Conservation (phyloP, 2,113 vertebrate genomes). For the Calyptomena viridis region DNA sequence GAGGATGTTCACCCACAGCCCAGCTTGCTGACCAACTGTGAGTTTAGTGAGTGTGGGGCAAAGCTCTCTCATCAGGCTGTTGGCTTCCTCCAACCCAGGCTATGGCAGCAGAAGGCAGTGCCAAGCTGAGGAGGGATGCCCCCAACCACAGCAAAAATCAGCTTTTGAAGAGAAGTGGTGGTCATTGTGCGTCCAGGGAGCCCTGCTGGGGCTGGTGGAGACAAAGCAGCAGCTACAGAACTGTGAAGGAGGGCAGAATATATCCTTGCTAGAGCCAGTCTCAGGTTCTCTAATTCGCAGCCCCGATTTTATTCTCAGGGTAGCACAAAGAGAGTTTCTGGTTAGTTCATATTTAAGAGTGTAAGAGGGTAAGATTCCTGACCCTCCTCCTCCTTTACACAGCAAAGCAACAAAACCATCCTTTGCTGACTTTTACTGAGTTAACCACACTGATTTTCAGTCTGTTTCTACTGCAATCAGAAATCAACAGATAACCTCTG, state of each 20-base stretch:
- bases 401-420: background rate
- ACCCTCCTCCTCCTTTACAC: background rate
- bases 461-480: background rate
- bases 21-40: background rate
- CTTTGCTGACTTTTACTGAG: background rate
- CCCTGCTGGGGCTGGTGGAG: background rate
- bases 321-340: background rate
- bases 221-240: background rate
- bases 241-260: background rate
- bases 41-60: rapidly evolving
- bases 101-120: background rate
- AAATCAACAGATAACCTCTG: background rate
- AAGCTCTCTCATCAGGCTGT: background rate
- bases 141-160: background rate
- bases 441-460: background rate
- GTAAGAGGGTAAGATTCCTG: background rate
- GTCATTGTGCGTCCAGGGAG: background rate
- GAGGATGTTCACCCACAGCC: background rate
- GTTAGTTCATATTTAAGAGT: background rate
- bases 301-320: background rate
- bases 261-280: background rate
- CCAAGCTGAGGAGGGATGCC: background rate
- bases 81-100: background rate
- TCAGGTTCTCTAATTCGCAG: background rate
- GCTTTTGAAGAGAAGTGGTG: background rate